Percentiles rank a stretch among this genome's conserved stretches.
Conservation (phyloP, 2,888 invertebrate species). For the Ischnus inquisitorius region DNA sequence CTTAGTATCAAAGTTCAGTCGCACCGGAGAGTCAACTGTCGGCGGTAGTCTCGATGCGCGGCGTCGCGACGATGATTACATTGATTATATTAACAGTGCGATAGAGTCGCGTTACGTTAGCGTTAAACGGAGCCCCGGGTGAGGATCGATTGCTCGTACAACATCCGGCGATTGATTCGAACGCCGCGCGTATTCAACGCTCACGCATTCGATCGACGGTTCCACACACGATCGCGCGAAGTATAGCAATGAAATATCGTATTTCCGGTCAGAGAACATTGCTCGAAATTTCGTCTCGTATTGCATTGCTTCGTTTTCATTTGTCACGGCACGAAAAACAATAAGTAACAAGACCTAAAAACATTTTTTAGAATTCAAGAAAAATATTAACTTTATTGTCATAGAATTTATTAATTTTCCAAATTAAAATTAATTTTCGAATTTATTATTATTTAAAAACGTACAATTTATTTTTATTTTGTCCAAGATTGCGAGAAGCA, state of each 20-base stretch:
- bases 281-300: not conserved
- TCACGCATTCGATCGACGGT: constrained; percentile 18
- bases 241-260: constrained; percentile 5
- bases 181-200: not conserved
- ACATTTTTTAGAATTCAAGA: no score
- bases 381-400: no score
- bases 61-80: constrained; percentile 44
- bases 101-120: constrained; percentile 49
- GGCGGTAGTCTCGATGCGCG: not conserved
- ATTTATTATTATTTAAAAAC: no score
- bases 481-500: no score
- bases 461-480: no score
- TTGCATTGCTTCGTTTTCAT: not conserved
- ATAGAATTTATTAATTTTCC: no score
- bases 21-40: constrained; percentile 12
- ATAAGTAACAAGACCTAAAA: no score
- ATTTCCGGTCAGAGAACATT: not conserved
- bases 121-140: constrained; percentile 25
- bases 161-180: constrained; percentile 52
- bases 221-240: constrained; percentile 19
- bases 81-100: constrained; percentile 55
- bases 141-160: constrained; percentile 50
- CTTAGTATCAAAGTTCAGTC: constrained; percentile 15
- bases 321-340: not conserved
- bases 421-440: no score